Evolutionary conservation across 2,888 invertebrate genomes (phyloP).

Genomic region (Pomacea canaliculata): DNA sequence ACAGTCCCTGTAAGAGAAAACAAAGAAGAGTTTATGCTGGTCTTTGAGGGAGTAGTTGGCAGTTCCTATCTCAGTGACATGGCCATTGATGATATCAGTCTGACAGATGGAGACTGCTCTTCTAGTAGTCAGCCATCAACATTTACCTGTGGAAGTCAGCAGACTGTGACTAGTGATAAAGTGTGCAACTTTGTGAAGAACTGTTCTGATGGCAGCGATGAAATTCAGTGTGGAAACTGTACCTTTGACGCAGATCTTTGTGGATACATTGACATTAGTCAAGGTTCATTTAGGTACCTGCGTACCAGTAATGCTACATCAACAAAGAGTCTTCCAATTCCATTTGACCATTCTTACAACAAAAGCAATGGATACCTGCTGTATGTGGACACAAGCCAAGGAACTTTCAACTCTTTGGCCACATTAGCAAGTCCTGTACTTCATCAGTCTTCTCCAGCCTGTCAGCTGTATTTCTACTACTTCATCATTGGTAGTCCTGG

Average conservation of each 20-base stretch:
- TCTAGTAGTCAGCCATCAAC: background rate
- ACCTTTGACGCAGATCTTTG: constrained; percentile 53
- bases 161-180: constrained; percentile 30
- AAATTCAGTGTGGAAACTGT: constrained; percentile 59
- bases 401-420: constrained; percentile 38
- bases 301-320: constrained; percentile 44
- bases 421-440: constrained; percentile 46
- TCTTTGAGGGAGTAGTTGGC: constrained; percentile 55
- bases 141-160: constrained; percentile 3
- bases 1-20: constrained; percentile 33
- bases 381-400: constrained; percentile 76
- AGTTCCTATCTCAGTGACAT: constrained; percentile 49
- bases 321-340: constrained; percentile 47
- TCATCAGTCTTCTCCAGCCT: constrained; percentile 81
- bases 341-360: constrained; percentile 55
- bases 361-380: constrained; percentile 74
- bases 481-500: constrained; percentile 14
- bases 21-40: constrained; percentile 37
- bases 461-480: constrained; percentile 73
- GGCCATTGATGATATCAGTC: constrained; percentile 57
- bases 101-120: constrained; percentile 47
- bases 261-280: constrained; percentile 50
- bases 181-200: constrained; percentile 59
- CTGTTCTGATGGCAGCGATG: constrained; percentile 56
- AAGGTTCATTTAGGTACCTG: constrained; percentile 52